These are phyloP conservation scores for Drosophila athabasca DNA, from an alignment of 1,140 invertebrate species.

Conservation along the genomic window DNA sequence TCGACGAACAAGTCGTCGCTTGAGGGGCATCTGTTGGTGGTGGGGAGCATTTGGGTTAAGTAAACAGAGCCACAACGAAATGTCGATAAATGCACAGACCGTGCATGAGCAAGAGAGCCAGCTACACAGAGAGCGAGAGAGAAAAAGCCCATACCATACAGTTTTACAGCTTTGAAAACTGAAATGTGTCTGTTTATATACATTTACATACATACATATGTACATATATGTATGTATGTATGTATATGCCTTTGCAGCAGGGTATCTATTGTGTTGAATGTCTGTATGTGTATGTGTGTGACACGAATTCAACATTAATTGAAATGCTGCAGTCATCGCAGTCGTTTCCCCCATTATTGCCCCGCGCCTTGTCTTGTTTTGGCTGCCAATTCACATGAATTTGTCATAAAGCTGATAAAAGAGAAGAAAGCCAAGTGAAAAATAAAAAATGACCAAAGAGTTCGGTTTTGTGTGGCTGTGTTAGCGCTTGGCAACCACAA, in stretches of 20 bases:
- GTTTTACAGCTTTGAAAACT: conserved; percentile 43
- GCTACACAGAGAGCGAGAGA: no score
- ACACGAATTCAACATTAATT: conserved; percentile 75
- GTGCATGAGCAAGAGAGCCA: conserved; percentile 35
- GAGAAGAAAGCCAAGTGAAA: conserved; percentile 26
- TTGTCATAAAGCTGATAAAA: conserved; percentile 67
- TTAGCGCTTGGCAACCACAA: conserved; percentile 67
- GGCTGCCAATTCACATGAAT: conserved; percentile 76
- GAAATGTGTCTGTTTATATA: conserved; percentile 16
- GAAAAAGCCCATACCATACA: conserved; percentile 3
- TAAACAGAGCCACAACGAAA: conserved; percentile 63
- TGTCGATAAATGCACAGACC: conserved; percentile 59
- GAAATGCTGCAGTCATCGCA: conserved; percentile 78
- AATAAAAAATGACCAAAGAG: conserved; percentile 19
- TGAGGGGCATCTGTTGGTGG: background rate
- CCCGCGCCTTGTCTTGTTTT: conserved; percentile 29
- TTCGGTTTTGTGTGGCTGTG: conserved; percentile 42
- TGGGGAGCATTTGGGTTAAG: conserved; percentile 69
- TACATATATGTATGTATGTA: conserved; percentile 64
- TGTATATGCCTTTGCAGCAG: conserved; percentile 14
- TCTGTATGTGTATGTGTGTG: conserved; percentile 36
- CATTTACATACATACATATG: conserved; percentile 25
- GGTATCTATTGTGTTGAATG: conserved; percentile 9
- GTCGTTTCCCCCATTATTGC: conserved; percentile 17
- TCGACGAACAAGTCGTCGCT: no score